Conservation (phyloP, 2,113 vertebrate species). For the Chaenocephalus aceratus region DNA sequence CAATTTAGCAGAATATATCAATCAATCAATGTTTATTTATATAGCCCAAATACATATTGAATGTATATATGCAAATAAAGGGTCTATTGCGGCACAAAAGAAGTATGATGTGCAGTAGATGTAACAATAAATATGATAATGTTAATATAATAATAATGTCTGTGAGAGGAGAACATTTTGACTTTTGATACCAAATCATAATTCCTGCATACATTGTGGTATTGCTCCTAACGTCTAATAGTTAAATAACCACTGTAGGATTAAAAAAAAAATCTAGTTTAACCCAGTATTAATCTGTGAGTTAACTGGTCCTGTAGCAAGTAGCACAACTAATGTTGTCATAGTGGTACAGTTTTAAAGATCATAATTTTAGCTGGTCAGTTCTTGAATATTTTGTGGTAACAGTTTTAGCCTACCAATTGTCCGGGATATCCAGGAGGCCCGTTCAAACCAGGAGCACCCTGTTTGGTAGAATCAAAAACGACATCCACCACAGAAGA, state of each 20-base stretch:
- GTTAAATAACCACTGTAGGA: neutral
- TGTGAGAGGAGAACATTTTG: too few relatives aligned
- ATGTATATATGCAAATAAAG: too few relatives aligned
- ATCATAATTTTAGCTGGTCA: neutral
- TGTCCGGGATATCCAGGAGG: constrained; percentile 82
- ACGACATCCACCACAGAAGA: constrained; percentile 47
- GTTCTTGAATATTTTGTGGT: neutral
- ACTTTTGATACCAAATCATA: too few relatives aligned
- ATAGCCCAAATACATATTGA: too few relatives aligned
- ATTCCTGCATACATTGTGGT: too few relatives aligned
- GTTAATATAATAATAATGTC: neutral
- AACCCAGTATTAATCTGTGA: neutral
- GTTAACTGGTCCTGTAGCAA: neutral
- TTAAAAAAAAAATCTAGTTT: too few relatives aligned
- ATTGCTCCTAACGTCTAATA: neutral
- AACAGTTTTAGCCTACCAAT: constrained; percentile 78
- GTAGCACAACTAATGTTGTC: neutral
- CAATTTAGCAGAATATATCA: too few relatives aligned
- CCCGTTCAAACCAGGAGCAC: constrained; percentile 87
- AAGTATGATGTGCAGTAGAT: neutral
- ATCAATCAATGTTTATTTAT: too few relatives aligned
- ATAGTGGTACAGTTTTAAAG: neutral
- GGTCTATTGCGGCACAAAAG: neutral
- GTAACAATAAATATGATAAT: neutral
- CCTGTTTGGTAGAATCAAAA: constrained; percentile 78